Evolutionary conservation across 2,888 invertebrate species (phyloP), one percentile per base, ranked within the genome.

Genomic region (Incurvaria masculella): DNA sequence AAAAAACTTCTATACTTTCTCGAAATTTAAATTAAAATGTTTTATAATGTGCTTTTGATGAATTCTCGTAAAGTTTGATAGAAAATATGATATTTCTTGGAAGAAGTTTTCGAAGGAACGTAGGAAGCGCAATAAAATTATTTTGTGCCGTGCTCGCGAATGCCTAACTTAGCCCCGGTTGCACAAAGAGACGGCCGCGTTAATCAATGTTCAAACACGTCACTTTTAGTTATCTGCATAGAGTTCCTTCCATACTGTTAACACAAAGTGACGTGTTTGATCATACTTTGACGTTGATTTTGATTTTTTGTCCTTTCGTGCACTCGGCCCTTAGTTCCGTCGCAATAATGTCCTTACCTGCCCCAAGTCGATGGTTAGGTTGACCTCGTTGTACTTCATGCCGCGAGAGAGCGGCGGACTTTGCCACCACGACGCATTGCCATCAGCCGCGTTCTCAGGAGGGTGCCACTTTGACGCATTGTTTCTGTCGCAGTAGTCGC

Each of bases 371-470:
- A 99, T 95, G 60, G 98, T 97, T 52, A 99, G 82, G 73, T 97
- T 97, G 65, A 99, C 94, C 79, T 94, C 90, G 67, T 97, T 97
- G 82, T 93, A 98, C 68, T 94, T 91, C 86, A 91, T 91, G 49
- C 97, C 97, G 57, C 99, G 81, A 45, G 98, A 98, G 20, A 99
- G 81, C 1, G 99, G 99, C 0, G 99, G 99, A 64, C 95, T 95
- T 79, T 98, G 97, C 98, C 98, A 99, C 94, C 96, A 97, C 41
- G 89, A 88, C 68, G 94, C 93, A 66, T 89, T 89, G n/a, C 97
- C 97, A 66, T 99, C 97, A 56, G 95, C 94, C 2, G 97, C 97
- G 69, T 87, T 88, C 63, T 90, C 88, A 0, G 97, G 89, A 0
- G 94, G 93, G 73, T 98, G 98, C 59, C 80, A 83, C 68, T 89